A percentile compares a stretch with the other conserved stretches of the same genome.
Conservation (phyloP, 2,888 invertebrate species). For the Drosophila testacea region DNA sequence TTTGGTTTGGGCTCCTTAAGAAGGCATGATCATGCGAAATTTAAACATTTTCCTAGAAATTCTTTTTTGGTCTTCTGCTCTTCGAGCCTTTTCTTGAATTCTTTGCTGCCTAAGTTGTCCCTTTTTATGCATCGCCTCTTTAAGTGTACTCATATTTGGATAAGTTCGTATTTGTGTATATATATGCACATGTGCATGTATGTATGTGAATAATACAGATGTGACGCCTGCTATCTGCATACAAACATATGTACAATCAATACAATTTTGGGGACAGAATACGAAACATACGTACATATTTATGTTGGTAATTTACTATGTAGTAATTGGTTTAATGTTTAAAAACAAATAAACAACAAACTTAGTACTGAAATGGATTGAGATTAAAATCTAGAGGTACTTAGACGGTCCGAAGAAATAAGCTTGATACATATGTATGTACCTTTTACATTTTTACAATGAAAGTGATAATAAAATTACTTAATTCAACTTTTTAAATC, state of each 20-base stretch:
- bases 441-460: too few species aligned
- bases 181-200: not conserved
- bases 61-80: constrained; percentile 27
- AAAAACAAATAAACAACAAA: not conserved
- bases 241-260: not conserved
- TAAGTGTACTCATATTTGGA: constrained; percentile 11
- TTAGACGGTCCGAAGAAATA: too few species aligned
- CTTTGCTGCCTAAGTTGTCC: constrained; percentile 11
- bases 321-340: not conserved
- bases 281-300: too few species aligned
- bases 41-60: constrained; percentile 73
- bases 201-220: not conserved
- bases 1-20: constrained; percentile 48
- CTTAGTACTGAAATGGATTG: not conserved
- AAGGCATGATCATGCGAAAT: constrained; percentile 68
- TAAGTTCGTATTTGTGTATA: not conserved
- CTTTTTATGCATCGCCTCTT: constrained; percentile 17
- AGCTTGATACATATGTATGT: too few species aligned
- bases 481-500: not conserved
- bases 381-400: too few species aligned
- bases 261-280: not conserved
- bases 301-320: not conserved
- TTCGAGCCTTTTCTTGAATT: constrained; percentile 17
- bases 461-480: not conserved
- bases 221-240: not conserved